Percentiles rank a stretch among this genome's conserved stretches.
Conservation (phyloP, 2,888 invertebrate genomes). For the Drosophila dives region DNA sequence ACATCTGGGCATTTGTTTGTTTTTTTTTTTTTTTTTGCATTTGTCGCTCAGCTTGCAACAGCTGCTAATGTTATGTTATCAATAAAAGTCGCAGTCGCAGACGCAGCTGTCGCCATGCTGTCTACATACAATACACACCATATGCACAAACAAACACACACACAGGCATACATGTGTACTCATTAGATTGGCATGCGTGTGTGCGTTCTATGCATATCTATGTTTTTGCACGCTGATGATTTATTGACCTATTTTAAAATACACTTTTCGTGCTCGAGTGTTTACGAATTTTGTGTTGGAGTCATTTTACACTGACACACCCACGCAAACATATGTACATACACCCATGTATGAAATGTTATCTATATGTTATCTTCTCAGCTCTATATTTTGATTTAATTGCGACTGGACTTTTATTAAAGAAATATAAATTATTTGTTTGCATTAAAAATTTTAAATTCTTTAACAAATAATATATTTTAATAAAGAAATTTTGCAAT, state of each 20-base stretch:
- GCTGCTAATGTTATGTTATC: conserved; percentile 36
- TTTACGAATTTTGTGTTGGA: conserved; percentile 3
- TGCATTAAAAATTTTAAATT: background rate
- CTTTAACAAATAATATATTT: background rate
- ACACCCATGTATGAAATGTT: background rate
- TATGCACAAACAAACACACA: background rate
- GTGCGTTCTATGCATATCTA: conserved; percentile 26
- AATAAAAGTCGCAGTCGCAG: conserved; percentile 9
- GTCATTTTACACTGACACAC: background rate
- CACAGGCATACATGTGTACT: background rate
- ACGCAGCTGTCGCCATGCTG: conserved; percentile 47
- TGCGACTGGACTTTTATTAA: background rate
- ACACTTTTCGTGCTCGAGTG: conserved; percentile 8
- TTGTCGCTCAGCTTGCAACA: conserved; percentile 11
- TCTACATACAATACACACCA: conserved; percentile 34
- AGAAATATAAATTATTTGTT: background rate
- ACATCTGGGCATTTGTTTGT: background rate
- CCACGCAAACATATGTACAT: background rate
- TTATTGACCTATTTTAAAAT: conserved; percentile 42
- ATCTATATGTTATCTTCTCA: background rate
- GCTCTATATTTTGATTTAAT: background rate
- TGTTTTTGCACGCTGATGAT: conserved; percentile 26
- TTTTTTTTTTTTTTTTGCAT: background rate
- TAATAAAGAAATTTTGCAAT: background rate
- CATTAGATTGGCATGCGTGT: background rate